phyloP scores from a whole-genome alignment of 2,797 vertebrate species.

The Ispidina lecontei region DNA sequence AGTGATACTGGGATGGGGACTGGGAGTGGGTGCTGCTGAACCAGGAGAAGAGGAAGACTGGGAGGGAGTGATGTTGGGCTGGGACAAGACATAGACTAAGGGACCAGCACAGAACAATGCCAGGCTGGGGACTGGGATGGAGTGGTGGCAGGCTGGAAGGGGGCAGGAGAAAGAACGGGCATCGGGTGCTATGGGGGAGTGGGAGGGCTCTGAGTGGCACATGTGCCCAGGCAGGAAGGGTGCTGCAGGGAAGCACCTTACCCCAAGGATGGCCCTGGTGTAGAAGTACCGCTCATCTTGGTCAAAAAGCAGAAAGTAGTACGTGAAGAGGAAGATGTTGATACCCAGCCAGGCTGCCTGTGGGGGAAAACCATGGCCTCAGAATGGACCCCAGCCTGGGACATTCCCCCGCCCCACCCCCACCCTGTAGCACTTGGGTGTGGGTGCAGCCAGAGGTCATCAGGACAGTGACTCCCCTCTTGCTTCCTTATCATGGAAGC shows the following conservation, averaged over 20 bases:
- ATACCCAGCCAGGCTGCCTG: constrained; percentile 89
- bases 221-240: background rate
- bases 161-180: background rate
- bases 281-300: constrained; percentile 80
- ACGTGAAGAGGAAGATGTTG: constrained; percentile 89
- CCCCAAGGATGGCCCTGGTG: constrained; percentile 89
- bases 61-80: background rate
- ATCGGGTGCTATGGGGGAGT: background rate
- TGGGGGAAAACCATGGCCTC: background rate
- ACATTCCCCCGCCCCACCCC: background rate
- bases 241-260: constrained; percentile 59
- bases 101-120: background rate
- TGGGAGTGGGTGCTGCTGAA: background rate
- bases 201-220: accelerated
- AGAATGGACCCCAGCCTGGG: accelerated
- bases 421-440: accelerated
- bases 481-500: background rate
- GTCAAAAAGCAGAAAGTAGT: constrained; percentile 85
- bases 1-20: accelerated
- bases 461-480: accelerated
- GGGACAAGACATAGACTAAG: background rate
- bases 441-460: accelerated
- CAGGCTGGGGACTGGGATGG: accelerated
- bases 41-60: background rate
- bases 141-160: background rate